Evolutionary conservation across 2,113 vertebrate genomes (phyloP).

Genomic region (Edolisoma coerulescens): DNA sequence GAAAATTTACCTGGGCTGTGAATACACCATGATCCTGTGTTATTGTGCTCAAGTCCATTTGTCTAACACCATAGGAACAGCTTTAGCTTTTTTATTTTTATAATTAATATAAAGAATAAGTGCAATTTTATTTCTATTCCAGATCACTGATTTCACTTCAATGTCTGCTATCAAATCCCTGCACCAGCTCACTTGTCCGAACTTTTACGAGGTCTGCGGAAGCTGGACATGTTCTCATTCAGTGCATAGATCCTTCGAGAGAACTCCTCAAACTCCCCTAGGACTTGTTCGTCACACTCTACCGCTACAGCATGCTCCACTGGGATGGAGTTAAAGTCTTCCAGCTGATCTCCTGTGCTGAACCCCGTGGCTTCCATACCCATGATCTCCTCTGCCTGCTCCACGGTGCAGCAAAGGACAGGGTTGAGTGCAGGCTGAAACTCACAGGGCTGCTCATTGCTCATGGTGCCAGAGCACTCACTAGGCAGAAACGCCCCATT

Average conservation of each 20-base stretch:
- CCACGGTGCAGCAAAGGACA: slow-evolving; percentile 82
- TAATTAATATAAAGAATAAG: slow-evolving; percentile 80
- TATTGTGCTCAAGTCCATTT: slow-evolving; percentile 3
- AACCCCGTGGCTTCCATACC: slow-evolving; percentile 88
- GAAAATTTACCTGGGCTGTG: slow-evolving; percentile 45
- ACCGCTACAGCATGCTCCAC: slow-evolving; percentile 94
- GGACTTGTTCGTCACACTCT: slow-evolving; percentile 94
- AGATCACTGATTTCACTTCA: neutral
- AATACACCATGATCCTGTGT: slow-evolving; percentile 35
- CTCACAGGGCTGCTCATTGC: neutral
- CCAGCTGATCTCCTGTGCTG: slow-evolving; percentile 76
- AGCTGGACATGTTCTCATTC: slow-evolving; percentile 92
- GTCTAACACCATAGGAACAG: slow-evolving; percentile 58
- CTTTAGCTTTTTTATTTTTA: slow-evolving; percentile 38
- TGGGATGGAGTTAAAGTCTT: slow-evolving; percentile 89
- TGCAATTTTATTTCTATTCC: slow-evolving; percentile 74
- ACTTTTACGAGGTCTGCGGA: slow-evolving; percentile 89
- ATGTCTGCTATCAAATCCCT: neutral
- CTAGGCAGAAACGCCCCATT: slow-evolving; percentile 61
- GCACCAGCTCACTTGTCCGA: slow-evolving; percentile 85
- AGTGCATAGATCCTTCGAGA: slow-evolving; percentile 95
- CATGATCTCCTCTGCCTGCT: slow-evolving; percentile 94
- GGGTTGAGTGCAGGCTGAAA: neutral
- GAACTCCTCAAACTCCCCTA: slow-evolving; percentile 97
- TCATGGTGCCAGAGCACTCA: neutral